Conservation (phyloP, 1,140 invertebrate species). For the Teleogryllus occipitalis region DNA sequence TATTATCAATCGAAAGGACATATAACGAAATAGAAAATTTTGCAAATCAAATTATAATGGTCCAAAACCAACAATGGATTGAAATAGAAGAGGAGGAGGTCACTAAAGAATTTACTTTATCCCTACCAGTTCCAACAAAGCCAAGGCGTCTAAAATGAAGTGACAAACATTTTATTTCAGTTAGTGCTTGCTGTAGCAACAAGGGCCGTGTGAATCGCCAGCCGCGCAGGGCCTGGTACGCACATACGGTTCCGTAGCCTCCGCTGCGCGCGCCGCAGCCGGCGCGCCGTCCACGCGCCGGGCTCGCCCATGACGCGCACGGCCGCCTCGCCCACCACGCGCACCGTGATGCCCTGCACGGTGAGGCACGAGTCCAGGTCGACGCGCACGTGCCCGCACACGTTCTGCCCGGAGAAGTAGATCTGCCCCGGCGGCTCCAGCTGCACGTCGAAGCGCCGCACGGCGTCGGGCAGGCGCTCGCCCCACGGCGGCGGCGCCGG, state of each 20-base stretch:
- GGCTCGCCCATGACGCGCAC: slow-evolving; percentile 26
- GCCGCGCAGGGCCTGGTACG: neutral
- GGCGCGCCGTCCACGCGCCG: slow-evolving; percentile 18
- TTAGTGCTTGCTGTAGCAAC: no score
- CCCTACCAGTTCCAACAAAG: no score
- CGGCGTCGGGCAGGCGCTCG: slow-evolving; percentile 14
- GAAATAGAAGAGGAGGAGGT: no score
- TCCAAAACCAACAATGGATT: no score
- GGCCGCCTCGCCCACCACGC: slow-evolving; percentile 28
- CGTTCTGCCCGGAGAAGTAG: slow-evolving; percentile 28
- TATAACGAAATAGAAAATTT: no score
- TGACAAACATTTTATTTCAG: no score
- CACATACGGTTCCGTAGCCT: neutral
- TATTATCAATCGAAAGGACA: no score
- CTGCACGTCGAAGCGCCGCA: slow-evolving; percentile 25
- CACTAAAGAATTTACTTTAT: no score
- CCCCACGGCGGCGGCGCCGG: neutral
- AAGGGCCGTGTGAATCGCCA: no score
- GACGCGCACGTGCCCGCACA: slow-evolving; percentile 28
- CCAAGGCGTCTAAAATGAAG: no score
- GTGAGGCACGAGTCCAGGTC: slow-evolving; percentile 24
- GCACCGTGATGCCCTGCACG: slow-evolving; percentile 28
- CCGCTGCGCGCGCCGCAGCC: neutral
- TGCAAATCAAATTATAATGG: no score
- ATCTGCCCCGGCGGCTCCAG: slow-evolving; percentile 27